Evolutionary conservation across 2,888 invertebrate species (phyloP).

Genomic region (Lacanobia oleracea): DNA sequence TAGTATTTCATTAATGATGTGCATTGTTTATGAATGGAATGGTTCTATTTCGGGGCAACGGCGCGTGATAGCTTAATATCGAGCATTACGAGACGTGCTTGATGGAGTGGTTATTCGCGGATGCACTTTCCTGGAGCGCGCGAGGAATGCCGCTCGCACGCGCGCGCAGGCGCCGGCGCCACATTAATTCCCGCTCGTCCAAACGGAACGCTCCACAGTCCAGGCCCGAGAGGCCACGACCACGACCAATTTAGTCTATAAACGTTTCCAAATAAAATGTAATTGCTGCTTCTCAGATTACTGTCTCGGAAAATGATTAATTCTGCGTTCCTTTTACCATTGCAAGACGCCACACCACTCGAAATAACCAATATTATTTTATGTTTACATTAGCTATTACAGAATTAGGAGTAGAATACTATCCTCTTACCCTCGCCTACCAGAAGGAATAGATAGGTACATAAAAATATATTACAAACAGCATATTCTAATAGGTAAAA

Average conservation of each 20-base stretch:
- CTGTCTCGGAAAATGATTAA: neutral
- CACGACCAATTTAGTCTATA: conserved; percentile 35
- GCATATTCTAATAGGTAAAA: no score
- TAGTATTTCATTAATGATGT: conserved; percentile 83
- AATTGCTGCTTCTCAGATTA: conserved; percentile 18
- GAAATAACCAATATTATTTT: neutral
- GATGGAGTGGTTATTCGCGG: conserved; percentile 79
- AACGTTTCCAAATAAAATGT: conserved; percentile 36
- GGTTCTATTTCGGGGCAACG: conserved; percentile 82
- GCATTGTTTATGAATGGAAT: conserved; percentile 85
- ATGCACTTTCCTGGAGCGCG: conserved; percentile 80
- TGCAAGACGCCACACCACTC: neutral
- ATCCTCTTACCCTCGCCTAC: no score
- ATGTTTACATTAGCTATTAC: neutral
- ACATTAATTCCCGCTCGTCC: conserved; percentile 60
- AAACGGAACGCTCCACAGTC: conserved; percentile 49
- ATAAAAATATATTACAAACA: no score
- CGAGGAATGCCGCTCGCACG: conserved; percentile 71
- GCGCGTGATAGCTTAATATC: conserved; percentile 81
- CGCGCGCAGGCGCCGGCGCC: conserved; percentile 70
- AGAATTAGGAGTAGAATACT: neutral
- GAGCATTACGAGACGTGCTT: conserved; percentile 74
- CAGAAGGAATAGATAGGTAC: no score
- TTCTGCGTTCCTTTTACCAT: neutral
- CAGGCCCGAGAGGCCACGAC: conserved; percentile 39